Evolutionary conservation across 2,113 vertebrate species (phyloP).

Genomic region (Picathartes gymnocephalus): DNA sequence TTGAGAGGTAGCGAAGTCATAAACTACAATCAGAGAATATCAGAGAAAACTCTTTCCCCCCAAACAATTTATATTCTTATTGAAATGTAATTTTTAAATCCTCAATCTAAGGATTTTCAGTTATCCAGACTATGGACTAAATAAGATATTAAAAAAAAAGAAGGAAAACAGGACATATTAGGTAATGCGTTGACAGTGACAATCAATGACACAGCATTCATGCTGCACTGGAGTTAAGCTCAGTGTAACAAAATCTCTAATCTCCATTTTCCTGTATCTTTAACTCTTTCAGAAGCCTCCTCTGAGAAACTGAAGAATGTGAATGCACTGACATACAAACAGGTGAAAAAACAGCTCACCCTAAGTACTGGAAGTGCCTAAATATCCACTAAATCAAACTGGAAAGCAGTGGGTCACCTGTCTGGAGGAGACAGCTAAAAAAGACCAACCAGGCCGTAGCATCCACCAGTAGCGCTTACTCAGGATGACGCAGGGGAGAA

Average conservation of each 20-base stretch:
- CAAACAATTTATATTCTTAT: neutral
- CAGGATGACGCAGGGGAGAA: neutral
- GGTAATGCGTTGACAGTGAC: neutral
- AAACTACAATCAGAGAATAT: neutral
- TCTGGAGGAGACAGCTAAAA: neutral
- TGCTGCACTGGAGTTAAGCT: neutral
- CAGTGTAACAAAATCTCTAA: neutral
- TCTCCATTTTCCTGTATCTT: neutral
- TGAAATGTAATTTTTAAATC: neutral
- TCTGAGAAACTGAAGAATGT: neutral
- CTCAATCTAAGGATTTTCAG: neutral
- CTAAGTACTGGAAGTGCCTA: neutral
- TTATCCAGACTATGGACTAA: neutral
- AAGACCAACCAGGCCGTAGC: neutral
- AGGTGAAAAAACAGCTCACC: neutral
- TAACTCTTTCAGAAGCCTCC: neutral
- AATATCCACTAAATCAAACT: neutral
- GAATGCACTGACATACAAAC: neutral
- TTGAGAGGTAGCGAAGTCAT: constrained; percentile 17
- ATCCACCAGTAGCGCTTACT: neutral
- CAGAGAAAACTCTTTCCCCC: neutral
- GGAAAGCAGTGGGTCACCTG: neutral
- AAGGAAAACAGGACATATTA: neutral
- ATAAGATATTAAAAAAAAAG: neutral
- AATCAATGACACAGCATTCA: neutral